Base-by-base conservation (phyloP, 2,888 invertebrate genomes). In the Acrobasis suavella region DNA sequence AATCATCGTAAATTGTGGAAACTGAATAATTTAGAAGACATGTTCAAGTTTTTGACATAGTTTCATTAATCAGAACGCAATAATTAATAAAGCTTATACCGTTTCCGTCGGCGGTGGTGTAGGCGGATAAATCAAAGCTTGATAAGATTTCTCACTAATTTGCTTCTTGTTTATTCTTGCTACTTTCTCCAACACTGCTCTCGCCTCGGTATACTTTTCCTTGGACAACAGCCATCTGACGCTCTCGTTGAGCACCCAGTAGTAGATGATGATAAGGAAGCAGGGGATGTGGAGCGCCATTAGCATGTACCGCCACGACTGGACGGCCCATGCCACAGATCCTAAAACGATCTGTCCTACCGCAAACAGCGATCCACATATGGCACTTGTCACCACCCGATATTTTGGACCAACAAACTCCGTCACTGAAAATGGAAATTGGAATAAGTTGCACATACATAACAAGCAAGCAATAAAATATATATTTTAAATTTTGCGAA, bases 191-290 rank as follows among this genome's bases (percentile, higher is more conserved):
- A 96, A 80, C 9, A 95, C 93, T 8, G 75, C 78, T 68, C 93
- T 94, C 0, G 96, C 96, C 69, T 95, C 93, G 0, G 93, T 90
- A 64, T 91, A 93, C 71, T 93, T 93, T 38, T 94, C 93, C 69
- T 95, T 95, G 1, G 95, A 94, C 9, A 96, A 82, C 17, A 96
- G 90, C 96, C 96, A 96, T 67, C 96, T 89, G n/a, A 95, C 89
- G 32, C 95, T 95, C 82, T 95, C 95, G 0, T 94, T 93, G 55
- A 94, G 82, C 3, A 95, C 72, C 93, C 94, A 94, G 65, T 94
- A 93, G 72, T 95, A 95, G 9, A 89, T 77, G 49, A 96, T 74
- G 56, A 95, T 91, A 0, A 95, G 72, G n/a, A 95, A 77, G 1
- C 94, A 93, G 0, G 96, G 96, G 0, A 92, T 84, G 72, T 96